Evolutionary conservation across 2,888 invertebrate genomes (phyloP), one percentile per base, ranked within the genome.

Genomic region (Hipparchia semele): DNA sequence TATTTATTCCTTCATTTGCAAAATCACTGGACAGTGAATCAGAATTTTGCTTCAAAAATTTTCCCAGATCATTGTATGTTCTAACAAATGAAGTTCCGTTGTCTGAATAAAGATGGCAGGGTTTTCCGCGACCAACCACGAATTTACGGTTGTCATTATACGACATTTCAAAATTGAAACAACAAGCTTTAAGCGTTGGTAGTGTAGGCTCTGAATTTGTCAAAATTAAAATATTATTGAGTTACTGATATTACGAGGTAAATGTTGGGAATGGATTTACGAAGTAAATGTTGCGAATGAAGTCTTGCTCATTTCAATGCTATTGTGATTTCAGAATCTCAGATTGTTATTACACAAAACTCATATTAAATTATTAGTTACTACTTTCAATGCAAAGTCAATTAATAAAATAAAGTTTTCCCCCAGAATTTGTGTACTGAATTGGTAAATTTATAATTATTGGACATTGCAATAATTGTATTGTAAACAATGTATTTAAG

Each of bases 321-420:
- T 39, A 33, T 56, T 56, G 39, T 67, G 54, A n/a, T 33, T 59
- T 51, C 33, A 39, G 68, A 68, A 68, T 68, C 68, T 68, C 60
- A 12, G 23, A 33, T 33, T 51, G 9, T 59, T 13, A 12, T 39
- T 39, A 56, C 10, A 59, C 5, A 59, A 66, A 66, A 53, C 65
- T 60, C 59, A 59, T 56, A n/a, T 65, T 49, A 49, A 7, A 7
- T 58, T 23, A 13, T 56, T 33, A 59, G 13, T 10, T 5, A 59
- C 10, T 59, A 6, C 39, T 65, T 65, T 65, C 6, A 53, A 39
- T 7, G 13, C 51, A 53, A 10, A 49, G 39, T 60, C 10, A 60
- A 60, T 39, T 60, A 39, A 62, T 13, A 46, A 13, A 9, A 53
- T 5, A 12, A 12, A 49, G 6, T 6, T 49, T 49, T 49, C 8